Conservation (phyloP, 2,797 vertebrate species). For the Pteronotus mesoamericanus region DNA sequence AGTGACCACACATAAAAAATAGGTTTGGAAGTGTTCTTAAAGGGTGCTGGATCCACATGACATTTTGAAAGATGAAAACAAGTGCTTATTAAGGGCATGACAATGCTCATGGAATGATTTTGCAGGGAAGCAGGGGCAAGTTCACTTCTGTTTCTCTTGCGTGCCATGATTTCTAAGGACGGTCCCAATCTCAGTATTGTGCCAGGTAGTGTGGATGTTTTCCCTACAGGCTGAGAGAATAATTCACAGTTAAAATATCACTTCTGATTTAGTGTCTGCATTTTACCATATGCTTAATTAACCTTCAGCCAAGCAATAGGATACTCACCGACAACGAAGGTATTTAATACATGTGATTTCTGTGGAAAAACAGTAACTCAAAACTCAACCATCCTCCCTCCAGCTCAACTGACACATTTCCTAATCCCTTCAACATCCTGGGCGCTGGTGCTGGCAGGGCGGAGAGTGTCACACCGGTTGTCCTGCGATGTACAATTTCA, state of each 20-base stretch:
- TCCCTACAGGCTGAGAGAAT: constrained; percentile 52
- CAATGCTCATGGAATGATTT: background rate
- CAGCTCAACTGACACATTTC: constrained; percentile 54
- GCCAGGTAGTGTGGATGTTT: background rate
- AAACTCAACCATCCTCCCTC: constrained; percentile 46
- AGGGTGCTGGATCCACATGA: background rate
- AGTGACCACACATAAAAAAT: background rate
- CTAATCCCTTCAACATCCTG: constrained; percentile 49
- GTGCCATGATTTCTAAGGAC: constrained; percentile 59
- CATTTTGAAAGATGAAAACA: background rate
- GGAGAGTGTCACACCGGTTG: background rate
- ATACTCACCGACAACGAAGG: constrained; percentile 45
- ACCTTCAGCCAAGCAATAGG: constrained; percentile 45
- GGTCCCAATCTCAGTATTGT: constrained; percentile 32
- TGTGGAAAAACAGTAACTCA: constrained; percentile 54
- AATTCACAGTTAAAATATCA: constrained; percentile 68
- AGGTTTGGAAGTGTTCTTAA: constrained; percentile 2
- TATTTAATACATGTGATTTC: constrained; percentile 63
- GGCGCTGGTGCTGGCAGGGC: background rate
- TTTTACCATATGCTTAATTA: constrained; percentile 30
- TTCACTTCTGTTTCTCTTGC: constrained; percentile 44
- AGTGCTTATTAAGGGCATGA: background rate
- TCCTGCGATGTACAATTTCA: background rate
- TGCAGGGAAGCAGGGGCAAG: background rate
- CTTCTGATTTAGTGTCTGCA: constrained; percentile 65